These are phyloP conservation scores for Neoascia interrupta DNA, from an alignment of 2,888 invertebrate genomes.

Conservation along the genomic window DNA sequence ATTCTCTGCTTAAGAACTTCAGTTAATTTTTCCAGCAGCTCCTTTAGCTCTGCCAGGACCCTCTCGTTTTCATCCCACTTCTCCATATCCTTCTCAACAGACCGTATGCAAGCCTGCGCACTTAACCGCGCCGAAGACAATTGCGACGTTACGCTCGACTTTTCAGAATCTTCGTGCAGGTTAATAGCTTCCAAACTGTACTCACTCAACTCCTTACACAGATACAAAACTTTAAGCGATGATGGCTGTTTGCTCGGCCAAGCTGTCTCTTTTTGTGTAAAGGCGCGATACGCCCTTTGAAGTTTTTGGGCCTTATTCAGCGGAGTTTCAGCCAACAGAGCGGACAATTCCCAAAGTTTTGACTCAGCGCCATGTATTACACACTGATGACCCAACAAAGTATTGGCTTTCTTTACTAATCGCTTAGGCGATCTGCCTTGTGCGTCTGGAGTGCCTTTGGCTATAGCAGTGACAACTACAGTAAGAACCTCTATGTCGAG, in stretches of 20 bases:
- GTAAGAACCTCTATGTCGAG: slow-evolving; percentile 88
- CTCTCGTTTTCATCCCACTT: slow-evolving; percentile 80
- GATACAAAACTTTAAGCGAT: slow-evolving; percentile 83
- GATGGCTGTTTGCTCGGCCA: slow-evolving; percentile 83
- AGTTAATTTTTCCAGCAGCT: slow-evolving; percentile 66
- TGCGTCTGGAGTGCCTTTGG: slow-evolving; percentile 83
- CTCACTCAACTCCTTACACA: slow-evolving; percentile 83
- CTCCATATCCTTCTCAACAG: slow-evolving; percentile 79
- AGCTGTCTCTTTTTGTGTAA: slow-evolving; percentile 82
- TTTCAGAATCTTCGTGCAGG: slow-evolving; percentile 80
- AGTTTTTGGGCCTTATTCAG: slow-evolving; percentile 85
- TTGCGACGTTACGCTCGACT: slow-evolving; percentile 81
- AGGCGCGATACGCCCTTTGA: slow-evolving; percentile 88
- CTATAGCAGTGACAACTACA: slow-evolving; percentile 86
- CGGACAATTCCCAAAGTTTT: slow-evolving; percentile 90
- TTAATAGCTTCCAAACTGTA: slow-evolving; percentile 81
- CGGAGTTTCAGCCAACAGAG: slow-evolving; percentile 83
- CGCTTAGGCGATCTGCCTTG: slow-evolving; percentile 81
- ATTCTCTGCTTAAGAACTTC: slow-evolving; percentile 71
- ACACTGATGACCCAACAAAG: slow-evolving; percentile 77
- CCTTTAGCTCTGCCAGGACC: slow-evolving; percentile 77
- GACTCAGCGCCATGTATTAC: slow-evolving; percentile 83
- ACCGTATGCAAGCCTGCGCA: slow-evolving; percentile 82
- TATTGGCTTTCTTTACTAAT: slow-evolving; percentile 75
- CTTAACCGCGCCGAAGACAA: slow-evolving; percentile 83